Base-by-base conservation (phyloP, 2,888 invertebrate species). In the Agrilus mali region DNA sequence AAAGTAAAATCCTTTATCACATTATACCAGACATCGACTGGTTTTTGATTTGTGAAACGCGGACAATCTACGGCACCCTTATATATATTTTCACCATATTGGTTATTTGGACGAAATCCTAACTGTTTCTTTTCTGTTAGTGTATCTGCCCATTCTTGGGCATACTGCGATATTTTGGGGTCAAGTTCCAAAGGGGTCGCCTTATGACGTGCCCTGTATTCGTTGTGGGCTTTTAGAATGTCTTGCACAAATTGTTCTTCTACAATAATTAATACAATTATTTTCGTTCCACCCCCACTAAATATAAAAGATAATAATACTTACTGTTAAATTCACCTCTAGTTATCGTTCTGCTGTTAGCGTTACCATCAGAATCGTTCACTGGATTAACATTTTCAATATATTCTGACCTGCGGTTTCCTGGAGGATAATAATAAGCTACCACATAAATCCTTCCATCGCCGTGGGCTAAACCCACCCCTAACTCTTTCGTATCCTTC, bases 361-460 rank as follows among this genome's bases (percentile, higher is more conserved):
- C 5, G 17, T 17, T 17, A 17, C n/a, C n/a, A 20, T 20, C 5
- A 7, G 20, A n/a, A n/a, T n/a, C n/a, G n/a, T n/a, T n/a, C n/a
- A n/a, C n/a, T 6, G 20, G 20, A 4, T 75, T 78, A 3, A 88
- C 87, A 63, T 86, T 86, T 27, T 72, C 73, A 14, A 74, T 67
- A 56, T 82, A 88, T 53, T 76, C 74, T 2, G 83, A 84, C 38
- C 80, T 70, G 47, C 82, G 75, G 64, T 94, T 94, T 5, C 93
- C 94, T 0, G 92, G 81, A 0, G 94, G 94, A 59, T 75, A 76
- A 62, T 94, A 95, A 63, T 90, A 86, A 32, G 85, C 88, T 1
- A 94, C 93, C 0, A 94, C 89, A 58, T 81, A 83, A 48, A 80
- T 72, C 63, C 77, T 82, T 27, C 85, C 88, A 38, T 80, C 57